Evolutionary conservation across 2,113 vertebrate species (phyloP), one percentile per base, ranked within the genome.

Genomic region (Ciconia maguari): DNA sequence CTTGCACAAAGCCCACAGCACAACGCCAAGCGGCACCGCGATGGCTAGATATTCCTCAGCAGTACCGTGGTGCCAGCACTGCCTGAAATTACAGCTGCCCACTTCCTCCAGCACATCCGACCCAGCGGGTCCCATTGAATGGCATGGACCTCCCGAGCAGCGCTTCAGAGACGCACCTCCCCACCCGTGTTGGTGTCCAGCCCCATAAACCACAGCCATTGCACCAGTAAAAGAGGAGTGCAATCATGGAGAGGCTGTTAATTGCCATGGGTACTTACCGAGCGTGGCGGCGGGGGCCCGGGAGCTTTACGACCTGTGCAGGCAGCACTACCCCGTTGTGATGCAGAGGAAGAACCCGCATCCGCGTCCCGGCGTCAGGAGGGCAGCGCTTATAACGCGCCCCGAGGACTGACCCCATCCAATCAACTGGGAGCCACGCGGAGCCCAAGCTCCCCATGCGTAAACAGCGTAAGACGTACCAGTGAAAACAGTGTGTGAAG

Each of bases 21-120:
- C 74, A 17, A 1, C 0, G 3, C 5, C 46, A 27, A 62, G 26
- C 1, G 0, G 27, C 66, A 18, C 10, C 1, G 0, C 1, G 0
- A 16, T 0, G 36, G 68, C 13, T 8, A 13, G 42, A 30, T 4
- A 10, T 22, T 22, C 38, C 75, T 76, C 5, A 3, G 29, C 25
- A 12, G 58, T 15, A 9, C 13, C 4, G 1, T 1, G 2, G 16
- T 29, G 41, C 58, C 66, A 74, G 20, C 11, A 0, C 38, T 13
- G 41, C 48, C 36, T 1, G 66, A 6, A 46, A 4, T 5, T 2
- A 3, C 52, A 38, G 6, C 26, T 1, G 2, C 41, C 26, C 5
- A 0, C 8, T 15, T 15, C 3, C 26, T 32, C 7, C 10, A 6
- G 5, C 12, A 2, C 11, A 7, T 1, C 49, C 48, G n/a, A 11